Base-by-base conservation (phyloP, 2,888 invertebrate species). In the Cephus nigrinus region DNA sequence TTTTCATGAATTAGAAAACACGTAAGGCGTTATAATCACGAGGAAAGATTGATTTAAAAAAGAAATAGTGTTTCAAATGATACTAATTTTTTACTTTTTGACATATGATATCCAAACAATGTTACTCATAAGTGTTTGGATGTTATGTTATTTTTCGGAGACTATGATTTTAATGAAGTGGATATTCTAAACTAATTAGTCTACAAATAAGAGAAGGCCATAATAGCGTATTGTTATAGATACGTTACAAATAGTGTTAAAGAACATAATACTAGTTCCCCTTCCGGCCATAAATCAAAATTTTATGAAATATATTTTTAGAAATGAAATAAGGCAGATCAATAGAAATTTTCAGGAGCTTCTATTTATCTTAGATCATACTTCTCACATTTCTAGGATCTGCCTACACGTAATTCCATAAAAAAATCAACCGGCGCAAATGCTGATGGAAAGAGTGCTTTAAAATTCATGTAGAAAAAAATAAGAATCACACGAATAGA, bases 141-240 rank as follows among this genome's bases (percentile, higher is more conserved):
- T 9, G 55, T 23, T 40, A 40, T 23, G 55, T 55, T 23, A 55
- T 55, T 23, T 55, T 23, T 55, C 55, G 9, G 23, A 55, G 23
- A 40, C 15, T 55, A 9, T 55, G 23, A 9, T 55, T 55, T 55
- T 55, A 23, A 23, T 55, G 0, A 55, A 55, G 55, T 23, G 74
- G 31, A 78, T 78, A 69, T 76, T 34, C n/a, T 71, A 79, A 69
- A 81, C 78, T 40, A 78, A 77, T 76, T 84, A 86, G 83, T 84
- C 77, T 83, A 86, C 82, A 81, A 84, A 87, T 87, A 88, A 88
- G 85, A 88, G 88, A 84, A 87, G 87, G 88, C 88, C 87, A 88
- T 87, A 88, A 86, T 85, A 82, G 83, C 75, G 75, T 76, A 75
- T 75, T 33, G 79, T 81, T 79, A 81, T 76, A 30, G 36, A 68